Conservation (phyloP, 2,797 vertebrate genomes). For the Phataginus tricuspis region DNA sequence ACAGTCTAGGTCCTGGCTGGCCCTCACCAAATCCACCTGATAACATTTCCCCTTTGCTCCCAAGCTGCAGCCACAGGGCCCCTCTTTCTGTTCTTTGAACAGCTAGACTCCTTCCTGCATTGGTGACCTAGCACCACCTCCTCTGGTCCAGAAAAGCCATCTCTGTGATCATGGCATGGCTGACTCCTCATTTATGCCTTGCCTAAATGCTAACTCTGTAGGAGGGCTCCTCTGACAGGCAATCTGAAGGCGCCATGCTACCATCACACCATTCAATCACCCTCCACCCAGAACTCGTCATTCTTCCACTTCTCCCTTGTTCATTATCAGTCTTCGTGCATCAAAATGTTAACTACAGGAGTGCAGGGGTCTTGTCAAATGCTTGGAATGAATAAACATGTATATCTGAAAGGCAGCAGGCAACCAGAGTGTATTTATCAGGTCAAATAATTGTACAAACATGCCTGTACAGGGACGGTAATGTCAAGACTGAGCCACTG, state of each 20-base stretch:
- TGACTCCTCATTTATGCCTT: neutral
- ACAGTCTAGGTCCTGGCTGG: neutral
- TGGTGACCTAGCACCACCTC: neutral
- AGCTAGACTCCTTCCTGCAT: neutral
- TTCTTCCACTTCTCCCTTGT: conserved; percentile 7
- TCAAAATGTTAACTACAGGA: conserved; percentile 21
- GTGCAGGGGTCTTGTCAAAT: neutral
- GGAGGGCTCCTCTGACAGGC: neutral
- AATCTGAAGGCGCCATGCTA: neutral
- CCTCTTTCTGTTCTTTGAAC: neutral
- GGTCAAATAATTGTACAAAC: neutral
- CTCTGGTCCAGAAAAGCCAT: neutral
- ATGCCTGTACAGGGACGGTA: neutral
- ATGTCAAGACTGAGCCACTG: neutral
- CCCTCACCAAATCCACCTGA: neutral
- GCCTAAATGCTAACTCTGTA: neutral
- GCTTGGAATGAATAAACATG: neutral
- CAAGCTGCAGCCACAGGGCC: neutral
- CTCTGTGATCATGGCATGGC: neutral
- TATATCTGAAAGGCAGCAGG: neutral
- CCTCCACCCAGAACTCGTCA: neutral
- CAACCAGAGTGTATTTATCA: neutral
- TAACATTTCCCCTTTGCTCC: neutral
- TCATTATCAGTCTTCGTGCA: neutral
- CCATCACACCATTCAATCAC: neutral